A percentile compares a stretch with the other conserved stretches of the same genome.
Conservation (phyloP, 1,140 invertebrate genomes). For the Wasmannia auropunctata region DNA sequence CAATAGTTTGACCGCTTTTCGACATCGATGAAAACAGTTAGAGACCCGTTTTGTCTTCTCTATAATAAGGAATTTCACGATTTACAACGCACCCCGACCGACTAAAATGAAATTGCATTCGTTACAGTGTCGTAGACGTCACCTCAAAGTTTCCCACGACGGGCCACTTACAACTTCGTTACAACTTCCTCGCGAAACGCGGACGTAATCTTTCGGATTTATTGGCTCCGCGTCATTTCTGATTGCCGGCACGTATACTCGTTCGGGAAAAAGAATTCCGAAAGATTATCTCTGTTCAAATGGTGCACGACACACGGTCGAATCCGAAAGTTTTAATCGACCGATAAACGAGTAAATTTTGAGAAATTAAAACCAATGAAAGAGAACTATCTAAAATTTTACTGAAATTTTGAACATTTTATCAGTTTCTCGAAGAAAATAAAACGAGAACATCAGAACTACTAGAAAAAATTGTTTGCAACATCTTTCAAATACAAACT, state of each 20-base stretch:
- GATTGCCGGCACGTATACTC: slow-evolving; percentile 38
- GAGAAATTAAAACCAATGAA: background rate
- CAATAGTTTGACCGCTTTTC: background rate
- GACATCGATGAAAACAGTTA: background rate
- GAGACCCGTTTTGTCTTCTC: slow-evolving; percentile 2
- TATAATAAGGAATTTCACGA: slow-evolving; percentile 63
- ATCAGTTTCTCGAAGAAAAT: background rate
- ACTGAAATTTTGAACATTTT: background rate
- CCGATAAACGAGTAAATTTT: background rate
- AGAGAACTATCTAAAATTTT: background rate
- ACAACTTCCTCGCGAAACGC: slow-evolving; percentile 59
- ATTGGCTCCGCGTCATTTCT: slow-evolving; percentile 41
- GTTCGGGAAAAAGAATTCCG: slow-evolving; percentile 14
- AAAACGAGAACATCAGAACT: background rate
- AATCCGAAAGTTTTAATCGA: slow-evolving; percentile 31
- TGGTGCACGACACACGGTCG: background rate
- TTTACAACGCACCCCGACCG: slow-evolving; percentile 52
- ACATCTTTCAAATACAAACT: too few species aligned
- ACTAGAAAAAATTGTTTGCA: background rate
- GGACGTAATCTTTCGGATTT: slow-evolving; percentile 68
- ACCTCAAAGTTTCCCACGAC: slow-evolving; percentile 62
- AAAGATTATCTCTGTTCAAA: slow-evolving; percentile 35
- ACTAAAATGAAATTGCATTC: slow-evolving; percentile 70
- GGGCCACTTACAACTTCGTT: slow-evolving; percentile 70
- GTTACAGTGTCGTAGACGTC: slow-evolving; percentile 60